Evolutionary conservation across 2,888 invertebrate species (phyloP), one percentile per base, ranked within the genome.

Genomic region (Kuschelorhynchus macadamiae): DNA sequence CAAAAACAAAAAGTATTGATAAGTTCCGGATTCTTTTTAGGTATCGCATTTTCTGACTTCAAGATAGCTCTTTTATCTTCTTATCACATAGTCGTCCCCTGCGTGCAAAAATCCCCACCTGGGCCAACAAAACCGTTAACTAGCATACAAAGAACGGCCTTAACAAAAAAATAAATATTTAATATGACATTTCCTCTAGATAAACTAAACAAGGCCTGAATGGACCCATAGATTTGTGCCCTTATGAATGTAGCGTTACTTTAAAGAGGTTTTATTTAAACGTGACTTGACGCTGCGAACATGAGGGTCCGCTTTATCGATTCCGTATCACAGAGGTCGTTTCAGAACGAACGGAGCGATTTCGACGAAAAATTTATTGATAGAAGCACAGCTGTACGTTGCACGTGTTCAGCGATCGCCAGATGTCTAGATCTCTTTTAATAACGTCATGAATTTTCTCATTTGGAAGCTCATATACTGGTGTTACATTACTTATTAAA

Each of bases 371-470:
- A 14, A 9, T 32, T 39, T 25, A 47, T 47, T 65, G 55, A 57
- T 57, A 57, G 46, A 50, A 47, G 39, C 63, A 63, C 68, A 68
- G 68, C 68, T 68, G 68, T 33, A 30, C 17, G 50, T 42, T 68
- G 63, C 63, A 68, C 63, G 68, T 68, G 63, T 68, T 59, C 55
- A 8, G 33, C 18, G 30, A 53, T 55, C 20, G 57, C 63, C 68
- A 63, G 63, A 57, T 68, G 63, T 63, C 57, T 32, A 46, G 20
- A 59, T 59, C 59, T 56, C 57, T 67, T 64, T 64, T 60, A 55
- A 59, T 60, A 59, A 55, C 56, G 65, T 65, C 65, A 42, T 65
- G 57, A 57, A 57, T 65, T 59, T 59, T 65, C 63, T 47, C 36
- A 63, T 55, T 55, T 16, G 36, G 25, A 25, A 25, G 25, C 25